A percentile compares a stretch with the other conserved stretches of the same genome.
Evolutionary conservation across 2,797 vertebrate genomes (phyloP).

Genomic region (Hapalemur alaotrensis): DNA sequence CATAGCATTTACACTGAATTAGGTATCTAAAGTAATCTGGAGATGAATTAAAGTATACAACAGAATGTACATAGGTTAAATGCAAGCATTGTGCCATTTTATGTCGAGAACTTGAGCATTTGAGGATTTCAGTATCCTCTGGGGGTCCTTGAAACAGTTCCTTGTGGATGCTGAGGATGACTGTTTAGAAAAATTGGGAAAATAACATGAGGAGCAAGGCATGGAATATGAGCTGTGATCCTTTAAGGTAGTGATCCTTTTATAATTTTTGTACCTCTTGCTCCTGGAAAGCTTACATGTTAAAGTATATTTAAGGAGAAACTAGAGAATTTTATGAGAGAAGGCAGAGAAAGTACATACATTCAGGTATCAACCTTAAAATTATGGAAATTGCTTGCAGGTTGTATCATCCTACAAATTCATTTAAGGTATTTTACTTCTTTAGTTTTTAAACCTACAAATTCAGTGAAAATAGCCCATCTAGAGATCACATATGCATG

Average conservation of each 20-base stretch:
- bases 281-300: not conserved
- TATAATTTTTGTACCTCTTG: not conserved
- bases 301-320: not conserved
- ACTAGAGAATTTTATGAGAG: not conserved
- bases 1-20: not conserved
- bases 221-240: not conserved
- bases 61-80: not conserved
- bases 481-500: not conserved
- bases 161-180: not conserved
- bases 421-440: not conserved
- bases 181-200: not conserved
- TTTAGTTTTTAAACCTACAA: not conserved
- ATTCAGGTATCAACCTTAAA: not conserved
- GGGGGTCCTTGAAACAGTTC: not conserved
- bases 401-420: not conserved
- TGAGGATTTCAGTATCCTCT: not conserved
- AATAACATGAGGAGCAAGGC: not conserved
- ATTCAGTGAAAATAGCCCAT: not conserved
- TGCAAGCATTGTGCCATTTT: not conserved
- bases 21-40: not conserved
- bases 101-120: not conserved
- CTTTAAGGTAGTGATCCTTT: not conserved
- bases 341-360: not conserved
- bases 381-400: not conserved
- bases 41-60: not conserved